Conservation (phyloP, 2,113 vertebrate species). For the Plecotus auritus region DNA sequence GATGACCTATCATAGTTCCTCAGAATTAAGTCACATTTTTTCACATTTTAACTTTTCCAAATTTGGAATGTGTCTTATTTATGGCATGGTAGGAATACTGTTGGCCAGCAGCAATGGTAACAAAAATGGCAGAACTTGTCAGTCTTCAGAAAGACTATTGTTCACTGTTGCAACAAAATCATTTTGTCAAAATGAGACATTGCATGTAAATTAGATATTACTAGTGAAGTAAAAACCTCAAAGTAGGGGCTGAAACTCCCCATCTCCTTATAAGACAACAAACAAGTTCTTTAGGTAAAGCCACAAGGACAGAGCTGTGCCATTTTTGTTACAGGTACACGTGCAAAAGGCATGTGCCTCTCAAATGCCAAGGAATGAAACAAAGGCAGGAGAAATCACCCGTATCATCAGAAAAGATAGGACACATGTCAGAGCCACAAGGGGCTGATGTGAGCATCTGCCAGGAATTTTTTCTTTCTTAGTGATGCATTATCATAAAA, state of each 20-base stretch:
- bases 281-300: neutral
- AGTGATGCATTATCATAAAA: neutral
- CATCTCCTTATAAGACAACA: neutral
- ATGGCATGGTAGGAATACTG: neutral
- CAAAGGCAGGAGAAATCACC: neutral
- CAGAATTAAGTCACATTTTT: neutral
- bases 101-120: neutral
- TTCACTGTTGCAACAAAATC: neutral
- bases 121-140: neutral
- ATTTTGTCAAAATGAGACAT: neutral
- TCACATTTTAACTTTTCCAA: conserved; percentile 3
- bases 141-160: neutral
- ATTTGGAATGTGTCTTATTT: neutral
- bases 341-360: neutral
- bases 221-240: neutral
- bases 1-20: neutral
- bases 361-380: neutral
- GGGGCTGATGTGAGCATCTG: neutral
- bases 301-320: neutral
- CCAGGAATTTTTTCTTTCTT: neutral
- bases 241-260: neutral
- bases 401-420: neutral
- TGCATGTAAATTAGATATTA: neutral
- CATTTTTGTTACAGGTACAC: neutral
- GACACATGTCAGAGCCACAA: neutral